Conservation (phyloP, 2,113 vertebrate species). For the Nothoprocta pentlandii region DNA sequence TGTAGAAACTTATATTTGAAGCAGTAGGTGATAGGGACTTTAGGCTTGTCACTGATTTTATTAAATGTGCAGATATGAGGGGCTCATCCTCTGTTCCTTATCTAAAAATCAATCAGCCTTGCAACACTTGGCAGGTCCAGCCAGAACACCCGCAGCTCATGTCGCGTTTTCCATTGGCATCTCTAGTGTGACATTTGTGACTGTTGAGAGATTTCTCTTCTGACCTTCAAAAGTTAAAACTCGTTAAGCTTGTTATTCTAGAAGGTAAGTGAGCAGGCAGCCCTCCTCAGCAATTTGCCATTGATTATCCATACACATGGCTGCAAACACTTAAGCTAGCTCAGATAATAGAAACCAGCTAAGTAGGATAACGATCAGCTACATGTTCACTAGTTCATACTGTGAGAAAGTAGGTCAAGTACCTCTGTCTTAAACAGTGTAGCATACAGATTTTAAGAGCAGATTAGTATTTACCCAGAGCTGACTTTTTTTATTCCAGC, state of each 20-base stretch:
- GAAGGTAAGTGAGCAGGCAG: background rate
- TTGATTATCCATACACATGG: background rate
- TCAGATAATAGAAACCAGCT: background rate
- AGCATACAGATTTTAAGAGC: background rate
- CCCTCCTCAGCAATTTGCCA: background rate
- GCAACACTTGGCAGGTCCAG: background rate
- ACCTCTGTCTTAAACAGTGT: background rate
- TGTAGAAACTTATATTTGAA: background rate
- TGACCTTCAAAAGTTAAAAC: background rate
- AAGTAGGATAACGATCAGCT: background rate
- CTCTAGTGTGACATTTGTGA: background rate
- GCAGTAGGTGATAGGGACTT: background rate
- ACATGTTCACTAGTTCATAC: background rate
- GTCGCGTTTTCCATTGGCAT: background rate
- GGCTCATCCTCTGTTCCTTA: background rate
- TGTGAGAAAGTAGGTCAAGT: background rate
- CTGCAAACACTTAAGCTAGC: background rate
- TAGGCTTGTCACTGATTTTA: background rate
- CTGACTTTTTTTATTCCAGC: background rate
- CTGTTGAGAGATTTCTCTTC: background rate
- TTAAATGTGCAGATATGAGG: background rate
- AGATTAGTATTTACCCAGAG: background rate
- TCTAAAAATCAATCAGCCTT: background rate
- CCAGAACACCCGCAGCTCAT: background rate
- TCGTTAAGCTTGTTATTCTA: slow-evolving; percentile 1